Evolutionary conservation across 2,888 invertebrate genomes (phyloP).

Genomic region (Eupithecia insigniata): DNA sequence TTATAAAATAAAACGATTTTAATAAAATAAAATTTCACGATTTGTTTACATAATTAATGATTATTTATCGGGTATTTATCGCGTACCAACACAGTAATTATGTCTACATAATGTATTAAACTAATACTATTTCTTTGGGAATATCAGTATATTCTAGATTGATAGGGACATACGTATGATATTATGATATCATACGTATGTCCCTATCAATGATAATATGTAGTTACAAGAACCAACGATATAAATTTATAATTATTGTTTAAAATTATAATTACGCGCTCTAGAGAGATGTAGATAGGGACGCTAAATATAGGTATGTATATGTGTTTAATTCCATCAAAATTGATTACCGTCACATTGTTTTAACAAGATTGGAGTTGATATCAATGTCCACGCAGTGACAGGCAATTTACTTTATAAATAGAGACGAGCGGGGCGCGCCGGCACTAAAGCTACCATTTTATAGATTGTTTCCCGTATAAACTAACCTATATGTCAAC

Average conservation of each 20-base stretch:
- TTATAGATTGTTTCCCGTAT: constrained; percentile 70
- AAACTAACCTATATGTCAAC: not conserved
- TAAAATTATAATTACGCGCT: not conserved
- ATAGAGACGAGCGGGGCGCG: constrained; percentile 75
- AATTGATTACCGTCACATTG: constrained; percentile 52
- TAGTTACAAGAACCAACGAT: not conserved
- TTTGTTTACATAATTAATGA: no score
- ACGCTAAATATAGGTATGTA: not conserved
- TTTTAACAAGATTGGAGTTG: constrained; percentile 68
- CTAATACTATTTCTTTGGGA: no score
- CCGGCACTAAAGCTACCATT: constrained; percentile 71
- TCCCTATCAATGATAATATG: not conserved
- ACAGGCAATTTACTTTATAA: constrained; percentile 79
- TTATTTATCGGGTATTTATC: no score
- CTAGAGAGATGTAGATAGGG: not conserved
- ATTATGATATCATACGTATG: no score
- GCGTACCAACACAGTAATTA: no score
- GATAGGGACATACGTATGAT: no score
- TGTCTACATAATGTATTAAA: no score
- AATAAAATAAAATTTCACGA: no score
- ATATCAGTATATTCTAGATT: no score
- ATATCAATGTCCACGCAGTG: constrained; percentile 70
- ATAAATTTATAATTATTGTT: not conserved
- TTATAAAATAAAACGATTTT: no score
- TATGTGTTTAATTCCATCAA: not conserved